Base-by-base conservation (phyloP, 1,140 invertebrate genomes). In the Popillia japonica region DNA sequence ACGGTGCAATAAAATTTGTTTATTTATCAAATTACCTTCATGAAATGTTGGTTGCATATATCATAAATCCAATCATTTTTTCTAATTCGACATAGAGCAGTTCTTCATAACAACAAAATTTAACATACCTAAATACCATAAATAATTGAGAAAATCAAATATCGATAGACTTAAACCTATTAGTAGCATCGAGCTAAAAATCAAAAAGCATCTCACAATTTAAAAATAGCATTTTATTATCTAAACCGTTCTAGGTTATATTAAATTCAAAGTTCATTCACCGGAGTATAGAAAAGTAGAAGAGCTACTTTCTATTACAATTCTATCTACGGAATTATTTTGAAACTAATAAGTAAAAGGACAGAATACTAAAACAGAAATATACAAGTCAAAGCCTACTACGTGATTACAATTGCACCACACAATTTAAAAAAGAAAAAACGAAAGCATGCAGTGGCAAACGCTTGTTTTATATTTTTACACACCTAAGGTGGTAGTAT, bases 11-110 rank as follows among this genome's bases (percentile, higher is more conserved):
- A 34, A 1, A 34, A 34, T 34, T 34, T 34, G 27, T 55, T 55
- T 55, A 55, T 55, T 55, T 55, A 17, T 55, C n/a, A 55, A 55
- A n/a, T n/a, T n/a, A n/a, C 44, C 2, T 55, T 68, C 61, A 2
- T 22, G 61, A 10, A 68, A 68, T 68, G 61, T 68, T 68, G 61
- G 61, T 68, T 68, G 61, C 61, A 68, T 68, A 68, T 68, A 64
- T 22, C 11, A 14, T 68, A 9, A 22, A 27, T 68, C 9, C 61
- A 68, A 23, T 27, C 9, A 17, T 11, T 27, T 3, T 3, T 34
- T 22, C 1, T 4, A 68, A 34, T 27, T 68, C 2, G 3, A 61
- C 59, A 22, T 27, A 64, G 17, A 10, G 17, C 10, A 22, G 6
- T 17, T 22, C 17, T 64, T 22, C n/a, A n/a, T n/a, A n/a, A n/a